These are phyloP conservation scores for Erynnis tages DNA, from an alignment of 2,888 invertebrate species.

Conservation along the genomic window DNA sequence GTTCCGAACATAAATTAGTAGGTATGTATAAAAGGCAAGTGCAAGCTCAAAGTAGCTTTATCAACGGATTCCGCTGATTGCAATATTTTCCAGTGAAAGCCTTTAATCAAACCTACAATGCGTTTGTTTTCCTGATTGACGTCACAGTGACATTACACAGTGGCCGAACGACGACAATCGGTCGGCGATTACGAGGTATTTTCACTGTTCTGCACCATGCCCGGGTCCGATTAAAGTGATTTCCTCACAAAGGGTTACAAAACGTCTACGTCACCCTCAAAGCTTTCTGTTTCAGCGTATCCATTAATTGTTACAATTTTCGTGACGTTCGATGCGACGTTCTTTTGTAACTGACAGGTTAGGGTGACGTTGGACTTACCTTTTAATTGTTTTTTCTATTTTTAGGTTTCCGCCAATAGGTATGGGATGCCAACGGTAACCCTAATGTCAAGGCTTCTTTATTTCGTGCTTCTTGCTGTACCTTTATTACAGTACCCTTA, in stretches of 20 bases:
- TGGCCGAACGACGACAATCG: constrained; percentile 48
- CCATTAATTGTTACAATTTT: constrained; percentile 60
- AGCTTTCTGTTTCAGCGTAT: constrained; percentile 43
- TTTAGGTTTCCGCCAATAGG: no score
- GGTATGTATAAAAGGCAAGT: no score
- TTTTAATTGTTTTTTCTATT: no score
- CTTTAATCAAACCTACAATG: background rate
- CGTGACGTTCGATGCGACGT: background rate
- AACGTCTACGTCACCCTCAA: constrained; percentile 56
- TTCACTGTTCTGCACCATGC: constrained; percentile 55
- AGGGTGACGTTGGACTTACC: background rate
- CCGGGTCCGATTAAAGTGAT: constrained; percentile 64
- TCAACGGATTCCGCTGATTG: background rate
- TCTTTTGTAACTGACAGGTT: background rate
- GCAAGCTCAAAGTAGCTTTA: background rate
- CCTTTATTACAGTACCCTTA: no score
- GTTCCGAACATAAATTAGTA: no score
- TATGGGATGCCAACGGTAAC: no score
- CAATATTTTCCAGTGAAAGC: background rate
- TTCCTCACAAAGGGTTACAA: constrained; percentile 70
- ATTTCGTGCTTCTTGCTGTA: no score
- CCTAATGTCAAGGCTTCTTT: no score
- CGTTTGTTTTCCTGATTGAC: constrained; percentile 38
- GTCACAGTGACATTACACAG: constrained; percentile 5
- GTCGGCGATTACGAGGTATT: constrained; percentile 56